phyloP scores from a whole-genome alignment of 2,797 vertebrate genomes.

The Serranus cabrilla region DNA sequence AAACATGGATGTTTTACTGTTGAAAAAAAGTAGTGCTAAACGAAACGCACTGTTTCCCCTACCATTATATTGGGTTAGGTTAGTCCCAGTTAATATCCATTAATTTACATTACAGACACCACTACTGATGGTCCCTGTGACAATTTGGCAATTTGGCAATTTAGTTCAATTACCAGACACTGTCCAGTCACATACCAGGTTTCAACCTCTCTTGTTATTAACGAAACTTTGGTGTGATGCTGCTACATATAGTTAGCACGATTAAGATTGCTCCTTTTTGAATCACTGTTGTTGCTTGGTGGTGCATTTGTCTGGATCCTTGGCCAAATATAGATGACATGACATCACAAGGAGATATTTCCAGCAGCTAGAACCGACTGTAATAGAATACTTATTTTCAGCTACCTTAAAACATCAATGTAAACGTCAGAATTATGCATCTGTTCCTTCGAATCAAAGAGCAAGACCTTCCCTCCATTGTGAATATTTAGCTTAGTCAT shows the following conservation, averaged over 20 bases:
- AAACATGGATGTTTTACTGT: no score
- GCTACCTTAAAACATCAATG: constrained; percentile 25
- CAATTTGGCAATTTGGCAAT: no score
- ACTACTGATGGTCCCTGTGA: no score
- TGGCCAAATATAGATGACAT: constrained; percentile 44
- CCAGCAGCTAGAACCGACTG: constrained; percentile 20
- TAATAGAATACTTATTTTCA: constrained; percentile 42
- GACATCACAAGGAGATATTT: constrained; percentile 51
- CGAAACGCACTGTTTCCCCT: no score
- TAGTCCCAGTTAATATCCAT: no score
- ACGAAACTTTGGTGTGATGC: background rate
- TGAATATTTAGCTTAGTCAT: background rate
- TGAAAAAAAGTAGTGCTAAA: no score
- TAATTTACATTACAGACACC: no score
- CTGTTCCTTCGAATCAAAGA: constrained; percentile 2
- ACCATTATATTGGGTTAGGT: no score
- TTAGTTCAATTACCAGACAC: no score
- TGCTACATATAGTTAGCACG: background rate
- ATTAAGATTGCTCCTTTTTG: background rate
- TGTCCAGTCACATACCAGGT: no score
- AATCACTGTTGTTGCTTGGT: constrained; percentile 20
- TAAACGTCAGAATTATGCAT: constrained; percentile 12
- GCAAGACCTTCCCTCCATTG: background rate
- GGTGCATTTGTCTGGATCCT: constrained; percentile 16
- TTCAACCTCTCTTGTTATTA: background rate